A percentile compares a stretch with the other conserved stretches of the same genome.
phyloP scores from a whole-genome alignment of 2,888 invertebrate species.

The Erebia ligea region DNA sequence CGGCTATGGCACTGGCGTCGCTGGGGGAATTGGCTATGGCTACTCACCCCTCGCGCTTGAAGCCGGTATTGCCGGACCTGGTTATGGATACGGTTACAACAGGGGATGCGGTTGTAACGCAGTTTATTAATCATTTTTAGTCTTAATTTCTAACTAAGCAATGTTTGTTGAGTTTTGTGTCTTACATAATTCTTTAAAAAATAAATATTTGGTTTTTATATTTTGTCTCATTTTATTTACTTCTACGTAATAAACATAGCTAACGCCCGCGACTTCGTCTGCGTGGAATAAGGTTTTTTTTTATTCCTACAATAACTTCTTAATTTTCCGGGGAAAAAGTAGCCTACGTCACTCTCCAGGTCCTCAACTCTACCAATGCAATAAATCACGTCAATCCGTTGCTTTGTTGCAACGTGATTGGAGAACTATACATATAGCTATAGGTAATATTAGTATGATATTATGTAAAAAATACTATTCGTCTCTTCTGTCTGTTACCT shows the following conservation, averaged over 20 bases:
- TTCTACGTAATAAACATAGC: neutral
- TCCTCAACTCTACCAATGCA: too few relatives aligned
- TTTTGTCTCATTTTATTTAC: neutral
- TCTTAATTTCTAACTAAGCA: neutral
- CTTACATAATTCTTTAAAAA: neutral
- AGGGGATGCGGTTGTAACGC: constrained; percentile 33
- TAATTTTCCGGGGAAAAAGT: too few relatives aligned
- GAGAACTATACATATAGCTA: too few relatives aligned
- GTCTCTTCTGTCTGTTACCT: too few relatives aligned
- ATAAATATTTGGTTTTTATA: neutral
- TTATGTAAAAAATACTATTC: too few relatives aligned
- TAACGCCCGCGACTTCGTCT: too few relatives aligned
- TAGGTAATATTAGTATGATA: too few relatives aligned
- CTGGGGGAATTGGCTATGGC: constrained; percentile 26
- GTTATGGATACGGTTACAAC: constrained; percentile 22
- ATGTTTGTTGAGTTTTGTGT: neutral
- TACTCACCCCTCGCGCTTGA: constrained; percentile 30
- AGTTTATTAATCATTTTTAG: constrained; percentile 13
- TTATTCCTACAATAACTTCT: too few relatives aligned
- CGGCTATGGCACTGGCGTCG: constrained; percentile 31
- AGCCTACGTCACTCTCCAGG: too few relatives aligned
- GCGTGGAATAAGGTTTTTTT: too few relatives aligned
- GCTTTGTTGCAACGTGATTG: too few relatives aligned
- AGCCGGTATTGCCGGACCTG: constrained; percentile 27
- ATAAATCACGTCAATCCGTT: too few relatives aligned